Conservation (phyloP, 2,888 invertebrate species). For the Melieria picta region DNA sequence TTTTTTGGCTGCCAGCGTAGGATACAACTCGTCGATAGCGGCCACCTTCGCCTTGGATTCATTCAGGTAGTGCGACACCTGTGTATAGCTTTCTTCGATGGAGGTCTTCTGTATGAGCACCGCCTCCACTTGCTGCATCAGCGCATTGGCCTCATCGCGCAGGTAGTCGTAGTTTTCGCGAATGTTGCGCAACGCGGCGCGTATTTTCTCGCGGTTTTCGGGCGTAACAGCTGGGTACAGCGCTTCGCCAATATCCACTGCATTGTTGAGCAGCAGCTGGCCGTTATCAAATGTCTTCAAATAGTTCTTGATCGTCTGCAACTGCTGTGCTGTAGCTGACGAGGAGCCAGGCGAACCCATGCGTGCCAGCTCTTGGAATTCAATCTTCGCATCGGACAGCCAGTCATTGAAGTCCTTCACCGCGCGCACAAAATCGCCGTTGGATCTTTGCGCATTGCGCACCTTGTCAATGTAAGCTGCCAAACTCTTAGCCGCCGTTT, state of each 20-base stretch:
- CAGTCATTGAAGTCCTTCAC: constrained; percentile 80
- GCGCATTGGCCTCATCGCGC: constrained; percentile 83
- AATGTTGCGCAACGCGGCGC: constrained; percentile 82
- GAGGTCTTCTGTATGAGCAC: constrained; percentile 90
- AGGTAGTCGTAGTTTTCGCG: constrained; percentile 86
- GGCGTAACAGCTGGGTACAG: constrained; percentile 87
- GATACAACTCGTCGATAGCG: constrained; percentile 76
- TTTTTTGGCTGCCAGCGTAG: constrained; percentile 89
- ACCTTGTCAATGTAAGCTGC: constrained; percentile 77
- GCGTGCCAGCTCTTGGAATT: constrained; percentile 77
- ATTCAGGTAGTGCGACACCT: constrained; percentile 86
- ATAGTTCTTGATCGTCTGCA: constrained; percentile 76
- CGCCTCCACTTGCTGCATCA: constrained; percentile 88
- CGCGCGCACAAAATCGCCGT: constrained; percentile 75
- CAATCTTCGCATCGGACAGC: constrained; percentile 79
- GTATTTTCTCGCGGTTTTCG: constrained; percentile 85
- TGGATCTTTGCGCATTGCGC: constrained; percentile 75
- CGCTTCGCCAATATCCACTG: constrained; percentile 87
- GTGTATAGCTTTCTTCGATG: constrained; percentile 90
- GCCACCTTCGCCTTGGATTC: constrained; percentile 81
- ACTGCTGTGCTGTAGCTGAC: constrained; percentile 76
- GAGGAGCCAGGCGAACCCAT: constrained; percentile 79
- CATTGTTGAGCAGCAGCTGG: constrained; percentile 79
- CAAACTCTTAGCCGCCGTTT: constrained; percentile 78
- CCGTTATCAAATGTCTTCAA: constrained; percentile 77